phyloP scores from a whole-genome alignment of 1,140 invertebrate species.

The Solenopsis invicta region DNA sequence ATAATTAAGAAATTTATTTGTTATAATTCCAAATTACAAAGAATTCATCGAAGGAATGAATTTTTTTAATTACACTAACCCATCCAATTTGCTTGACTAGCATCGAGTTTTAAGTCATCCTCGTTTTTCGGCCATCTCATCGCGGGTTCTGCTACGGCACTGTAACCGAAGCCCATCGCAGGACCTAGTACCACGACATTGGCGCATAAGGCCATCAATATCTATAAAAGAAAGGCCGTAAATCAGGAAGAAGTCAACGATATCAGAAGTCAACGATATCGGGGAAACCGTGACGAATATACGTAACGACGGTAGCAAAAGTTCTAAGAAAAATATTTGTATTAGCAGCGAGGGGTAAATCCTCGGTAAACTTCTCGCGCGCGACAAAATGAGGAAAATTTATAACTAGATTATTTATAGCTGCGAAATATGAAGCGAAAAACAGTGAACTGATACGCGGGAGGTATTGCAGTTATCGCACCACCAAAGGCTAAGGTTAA shows the following conservation, averaged over 20 bases:
- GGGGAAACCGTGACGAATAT: not conserved
- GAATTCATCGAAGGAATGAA: not conserved
- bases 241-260: not conserved
- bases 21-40: not conserved
- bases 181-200: constrained; percentile 84
- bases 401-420: constrained; percentile 15
- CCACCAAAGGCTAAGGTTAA: constrained; percentile 5
- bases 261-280: not conserved
- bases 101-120: constrained; percentile 79
- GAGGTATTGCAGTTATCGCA: not conserved
- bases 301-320: not conserved
- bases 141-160: constrained; percentile 83
- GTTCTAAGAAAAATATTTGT: not conserved
- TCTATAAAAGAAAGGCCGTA: constrained; percentile 74
- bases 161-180: constrained; percentile 86
- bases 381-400: not conserved
- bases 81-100: constrained; percentile 86
- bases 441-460: not conserved
- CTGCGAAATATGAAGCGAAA: not conserved
- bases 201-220: constrained; percentile 82
- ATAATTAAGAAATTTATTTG: not conserved
- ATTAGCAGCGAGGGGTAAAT: not conserved
- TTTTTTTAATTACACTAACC: constrained; percentile 78
- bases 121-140: constrained; percentile 73
- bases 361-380: not conserved